Evolutionary conservation across 2,888 invertebrate species (phyloP), one percentile per base, ranked within the genome.

Genomic region (Nephrocerus scutellatus): DNA sequence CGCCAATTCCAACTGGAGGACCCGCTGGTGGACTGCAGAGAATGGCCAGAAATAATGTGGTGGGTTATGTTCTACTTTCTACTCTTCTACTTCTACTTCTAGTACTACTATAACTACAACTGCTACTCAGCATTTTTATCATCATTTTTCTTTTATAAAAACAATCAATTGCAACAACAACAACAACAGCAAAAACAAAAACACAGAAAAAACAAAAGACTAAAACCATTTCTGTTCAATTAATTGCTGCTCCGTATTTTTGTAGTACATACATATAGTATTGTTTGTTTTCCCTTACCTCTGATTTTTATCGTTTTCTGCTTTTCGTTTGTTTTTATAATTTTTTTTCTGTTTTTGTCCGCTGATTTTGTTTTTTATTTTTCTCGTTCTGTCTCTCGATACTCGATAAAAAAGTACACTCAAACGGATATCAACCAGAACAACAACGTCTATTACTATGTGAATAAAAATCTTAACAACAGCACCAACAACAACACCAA

Each of bases 1-100:
- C 81, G 75, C 80, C 82, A 77, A 79, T 82, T 75, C 75, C 69
- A 68, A 46, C 55, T 43, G 50, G 51, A 50, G 74, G 71, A 70
- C 66, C 75, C 50, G 48, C 55, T 45, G 53, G 55, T 53, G 74
- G 71, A 71, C 67, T 76, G 74, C 76, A 76, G 74, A 74, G 66
- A 59, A 51, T 77, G 74, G 72, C 76, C 75, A 74, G 68, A 61
- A 48, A 56, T 46, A 62, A 61, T 56, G 60, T 85, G 86, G 86
- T 86, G 86, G 85, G 86, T 85, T 78, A n/a, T n/a, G n/a, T n/a
- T n/a, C n/a, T 37, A 36, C 40, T 41, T 31, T 31, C 18, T 21
- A 31, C 13, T 31, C 19, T 16, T 13, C 19, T 31, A n/a, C n/a
- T n/a, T n/a, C n/a, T 31, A 8, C 15, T 68, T 66, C 64, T 63